phyloP scores from a whole-genome alignment of 2,113 vertebrate genomes.

The Accipiter virgatus region DNA sequence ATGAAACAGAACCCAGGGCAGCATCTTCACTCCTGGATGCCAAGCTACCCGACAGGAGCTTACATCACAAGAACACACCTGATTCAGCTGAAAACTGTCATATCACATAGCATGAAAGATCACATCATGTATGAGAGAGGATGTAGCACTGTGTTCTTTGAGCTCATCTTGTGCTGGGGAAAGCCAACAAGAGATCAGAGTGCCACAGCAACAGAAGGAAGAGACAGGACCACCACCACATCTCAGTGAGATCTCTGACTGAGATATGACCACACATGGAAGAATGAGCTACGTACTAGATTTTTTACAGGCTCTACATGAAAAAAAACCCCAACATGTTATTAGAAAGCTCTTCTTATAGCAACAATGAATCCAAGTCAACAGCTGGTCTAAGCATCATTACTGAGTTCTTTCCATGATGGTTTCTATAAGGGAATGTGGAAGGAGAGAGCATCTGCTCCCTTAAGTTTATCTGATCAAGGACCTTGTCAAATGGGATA shows the following conservation, averaged over 20 bases:
- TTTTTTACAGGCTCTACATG: background rate
- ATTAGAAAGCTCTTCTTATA: background rate
- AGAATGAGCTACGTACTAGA: background rate
- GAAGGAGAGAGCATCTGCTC: background rate
- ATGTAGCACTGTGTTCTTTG: background rate
- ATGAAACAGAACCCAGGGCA: background rate
- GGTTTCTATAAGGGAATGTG: background rate
- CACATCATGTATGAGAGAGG: background rate
- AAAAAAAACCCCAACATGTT: rapidly evolving
- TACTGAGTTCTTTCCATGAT: background rate
- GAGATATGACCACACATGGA: background rate
- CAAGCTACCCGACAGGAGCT: background rate
- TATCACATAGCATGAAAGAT: background rate
- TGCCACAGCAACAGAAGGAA: background rate
- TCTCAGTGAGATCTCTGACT: background rate
- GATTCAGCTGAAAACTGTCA: background rate
- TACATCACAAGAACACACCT: background rate
- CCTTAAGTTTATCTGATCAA: background rate
- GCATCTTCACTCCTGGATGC: background rate
- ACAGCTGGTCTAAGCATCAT: background rate
- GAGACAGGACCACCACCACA: background rate
- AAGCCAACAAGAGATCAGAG: background rate
- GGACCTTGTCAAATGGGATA: background rate
- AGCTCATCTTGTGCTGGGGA: background rate
- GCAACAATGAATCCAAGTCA: background rate